A percentile compares a stretch with the other conserved stretches of the same genome.
These are phyloP conservation scores for Pyrocephalus nanus DNA, from an alignment of 2,797 vertebrate species.

Conservation along the genomic window DNA sequence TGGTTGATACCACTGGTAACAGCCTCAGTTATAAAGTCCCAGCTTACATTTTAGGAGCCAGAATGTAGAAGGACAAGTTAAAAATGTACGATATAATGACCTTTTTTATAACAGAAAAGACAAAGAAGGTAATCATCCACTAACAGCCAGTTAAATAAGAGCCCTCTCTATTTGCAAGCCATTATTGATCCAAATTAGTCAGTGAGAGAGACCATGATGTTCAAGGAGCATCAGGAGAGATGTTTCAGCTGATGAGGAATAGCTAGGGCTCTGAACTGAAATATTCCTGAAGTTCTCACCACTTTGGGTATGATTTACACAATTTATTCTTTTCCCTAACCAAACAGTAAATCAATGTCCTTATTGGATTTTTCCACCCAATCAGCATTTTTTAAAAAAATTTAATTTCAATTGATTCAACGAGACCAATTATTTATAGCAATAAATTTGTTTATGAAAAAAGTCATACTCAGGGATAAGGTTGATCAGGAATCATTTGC, in stretches of 20 bases:
- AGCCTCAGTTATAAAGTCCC: neutral
- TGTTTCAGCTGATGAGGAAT: neutral
- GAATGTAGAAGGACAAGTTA: neutral
- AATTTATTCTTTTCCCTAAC: neutral
- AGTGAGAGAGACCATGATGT: neutral
- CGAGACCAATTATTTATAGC: neutral
- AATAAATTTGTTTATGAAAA: neutral
- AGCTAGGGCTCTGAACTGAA: neutral
- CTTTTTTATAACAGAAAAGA: neutral
- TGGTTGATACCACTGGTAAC: neutral
- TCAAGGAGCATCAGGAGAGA: neutral
- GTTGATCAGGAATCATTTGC: neutral
- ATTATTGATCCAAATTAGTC: neutral
- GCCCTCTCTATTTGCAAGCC: neutral
- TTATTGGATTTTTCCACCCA: neutral
- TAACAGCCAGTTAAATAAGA: neutral
- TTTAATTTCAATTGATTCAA: neutral
- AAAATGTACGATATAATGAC: neutral
- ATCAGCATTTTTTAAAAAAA: neutral
- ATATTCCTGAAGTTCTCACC: neutral
- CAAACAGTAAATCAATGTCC: neutral
- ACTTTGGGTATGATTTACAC: neutral
- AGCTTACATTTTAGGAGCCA: neutral
- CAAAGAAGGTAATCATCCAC: neutral
- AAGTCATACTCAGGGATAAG: neutral